A percentile compares a stretch with the other conserved stretches of the same genome.
phyloP scores from a whole-genome alignment of 37 sponge, comb jelly and placozoan species.

The Cliona cf. orientalis region DNA sequence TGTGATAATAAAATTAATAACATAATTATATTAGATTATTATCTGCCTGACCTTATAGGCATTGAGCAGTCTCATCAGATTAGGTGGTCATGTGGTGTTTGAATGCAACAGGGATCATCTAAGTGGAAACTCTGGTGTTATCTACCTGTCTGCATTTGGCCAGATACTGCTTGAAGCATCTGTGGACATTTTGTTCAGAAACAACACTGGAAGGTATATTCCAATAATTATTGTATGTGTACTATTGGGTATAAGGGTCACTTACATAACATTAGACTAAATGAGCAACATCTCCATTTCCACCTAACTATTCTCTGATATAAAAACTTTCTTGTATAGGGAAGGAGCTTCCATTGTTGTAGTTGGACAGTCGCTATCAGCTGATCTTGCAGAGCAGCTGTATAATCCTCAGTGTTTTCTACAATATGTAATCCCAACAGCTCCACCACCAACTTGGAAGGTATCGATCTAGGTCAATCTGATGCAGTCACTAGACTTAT shows the following conservation, averaged over 20 bases:
- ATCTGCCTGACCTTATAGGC: too few relatives aligned
- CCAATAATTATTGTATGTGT: not conserved
- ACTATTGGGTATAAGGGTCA: too few relatives aligned
- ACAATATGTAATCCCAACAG: not conserved
- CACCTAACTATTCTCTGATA: not conserved
- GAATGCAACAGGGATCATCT: conserved; percentile 8
- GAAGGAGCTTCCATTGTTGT: conserved; percentile 45
- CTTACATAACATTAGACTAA: too few relatives aligned
- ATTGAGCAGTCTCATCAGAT: not conserved
- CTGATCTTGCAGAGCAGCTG: conserved; percentile 13
- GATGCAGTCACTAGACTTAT: too few relatives aligned
- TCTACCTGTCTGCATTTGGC: conserved; percentile 37
- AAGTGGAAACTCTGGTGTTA: conserved; percentile 24
- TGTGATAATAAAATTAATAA: not conserved
- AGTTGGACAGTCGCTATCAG: not conserved
- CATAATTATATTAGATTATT: too few relatives aligned
- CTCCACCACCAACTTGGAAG: conserved; percentile 16
- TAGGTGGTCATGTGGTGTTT: conserved; percentile 7
- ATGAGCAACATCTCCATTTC: too few relatives aligned
- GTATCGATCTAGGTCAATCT: too few relatives aligned
- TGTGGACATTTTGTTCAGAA: conserved; percentile 10
- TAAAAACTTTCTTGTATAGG: conserved; percentile 1
- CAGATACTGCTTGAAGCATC: conserved; percentile 28
- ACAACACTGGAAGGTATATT: conserved; percentile 54
- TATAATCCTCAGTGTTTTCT: conserved; percentile 57